Evolutionary conservation across 2,888 invertebrate genomes (phyloP).

Genomic region (Macrosiphum euphorbiae): DNA sequence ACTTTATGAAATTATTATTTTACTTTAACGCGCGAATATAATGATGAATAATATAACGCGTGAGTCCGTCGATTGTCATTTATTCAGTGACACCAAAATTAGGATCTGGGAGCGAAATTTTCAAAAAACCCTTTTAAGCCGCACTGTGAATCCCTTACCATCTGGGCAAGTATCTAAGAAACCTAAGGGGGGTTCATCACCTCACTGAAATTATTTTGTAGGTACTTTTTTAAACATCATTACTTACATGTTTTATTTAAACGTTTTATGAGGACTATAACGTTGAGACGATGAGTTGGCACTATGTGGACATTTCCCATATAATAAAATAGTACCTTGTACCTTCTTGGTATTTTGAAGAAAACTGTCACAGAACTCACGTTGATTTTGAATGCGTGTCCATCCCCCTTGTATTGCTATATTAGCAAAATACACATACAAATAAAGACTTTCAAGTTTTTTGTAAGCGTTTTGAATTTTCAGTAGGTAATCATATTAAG

Average conservation of each 20-base stretch:
- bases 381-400: background rate
- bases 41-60: background rate
- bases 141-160: background rate
- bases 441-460: background rate
- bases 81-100: background rate
- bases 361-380: background rate
- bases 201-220: background rate
- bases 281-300: background rate
- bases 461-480: background rate
- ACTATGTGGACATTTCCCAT: background rate
- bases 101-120: background rate
- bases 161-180: background rate
- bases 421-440: background rate
- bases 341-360: background rate
- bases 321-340: background rate
- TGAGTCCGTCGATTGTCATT: background rate
- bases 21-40: background rate
- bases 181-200: background rate
- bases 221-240: background rate
- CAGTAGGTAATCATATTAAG: background rate
- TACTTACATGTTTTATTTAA: background rate
- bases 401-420: background rate
- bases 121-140: background rate
- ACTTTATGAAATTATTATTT: background rate
- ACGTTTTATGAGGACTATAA: background rate